Conservation (phyloP, 2,113 vertebrate genomes). For the Vombatus ursinus region DNA sequence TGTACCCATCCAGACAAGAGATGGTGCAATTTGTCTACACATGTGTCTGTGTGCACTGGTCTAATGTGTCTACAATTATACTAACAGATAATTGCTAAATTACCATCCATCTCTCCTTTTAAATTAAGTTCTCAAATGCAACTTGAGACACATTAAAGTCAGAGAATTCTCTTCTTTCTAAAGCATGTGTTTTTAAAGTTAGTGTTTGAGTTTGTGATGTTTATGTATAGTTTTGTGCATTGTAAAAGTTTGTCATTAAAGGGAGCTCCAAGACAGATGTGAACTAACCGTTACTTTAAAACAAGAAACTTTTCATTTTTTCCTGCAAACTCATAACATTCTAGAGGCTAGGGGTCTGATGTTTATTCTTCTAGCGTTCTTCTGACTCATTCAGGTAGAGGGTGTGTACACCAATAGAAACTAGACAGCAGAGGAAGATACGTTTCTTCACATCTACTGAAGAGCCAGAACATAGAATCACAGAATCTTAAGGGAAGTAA, state of each 20-base stretch:
- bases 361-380: constrained; percentile 71
- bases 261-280: constrained; percentile 63
- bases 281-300: constrained; percentile 75
- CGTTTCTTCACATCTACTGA: constrained; percentile 54
- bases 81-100: neutral
- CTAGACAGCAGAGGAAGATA: constrained; percentile 50
- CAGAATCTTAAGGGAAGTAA: constrained; percentile 11
- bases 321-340: constrained; percentile 75
- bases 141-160: neutral
- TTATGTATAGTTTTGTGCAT: neutral
- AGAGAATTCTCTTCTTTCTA: too few relatives aligned
- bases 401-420: constrained; percentile 79
- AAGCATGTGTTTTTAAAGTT: neutral
- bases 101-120: neutral
- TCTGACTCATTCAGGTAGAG: constrained; percentile 86
- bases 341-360: constrained; percentile 71
- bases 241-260: neutral
- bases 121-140: neutral
- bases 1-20: neutral
- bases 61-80: neutral
- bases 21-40: neutral
- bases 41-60: neutral
- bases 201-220: neutral
- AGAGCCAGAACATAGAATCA: neutral
- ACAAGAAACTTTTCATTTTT: constrained; percentile 53